Evolutionary conservation across 2,888 invertebrate species (phyloP).

Genomic region (Griposia aprilina): DNA sequence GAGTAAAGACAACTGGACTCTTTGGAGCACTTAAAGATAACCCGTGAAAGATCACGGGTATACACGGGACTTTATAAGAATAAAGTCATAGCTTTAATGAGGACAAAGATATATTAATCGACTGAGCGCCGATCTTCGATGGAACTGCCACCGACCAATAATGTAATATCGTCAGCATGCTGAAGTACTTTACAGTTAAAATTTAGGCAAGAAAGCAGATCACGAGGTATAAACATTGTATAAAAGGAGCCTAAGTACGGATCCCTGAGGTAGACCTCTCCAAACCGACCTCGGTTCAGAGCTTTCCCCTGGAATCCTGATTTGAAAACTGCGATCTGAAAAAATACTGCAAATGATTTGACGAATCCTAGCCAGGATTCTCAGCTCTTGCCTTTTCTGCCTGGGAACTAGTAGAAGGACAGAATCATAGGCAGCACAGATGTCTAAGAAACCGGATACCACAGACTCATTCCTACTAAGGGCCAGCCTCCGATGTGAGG

Average conservation of each 20-base stretch:
- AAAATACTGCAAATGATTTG: background rate
- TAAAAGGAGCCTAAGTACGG: background rate
- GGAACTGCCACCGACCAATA: background rate
- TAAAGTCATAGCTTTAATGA: background rate
- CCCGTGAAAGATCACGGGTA: too few species aligned
- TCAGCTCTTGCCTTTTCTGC: background rate
- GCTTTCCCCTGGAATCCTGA: background rate
- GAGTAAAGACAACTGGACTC: background rate
- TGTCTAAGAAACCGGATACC: background rate
- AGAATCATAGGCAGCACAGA: too few species aligned
- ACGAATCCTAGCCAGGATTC: conserved; percentile 6
- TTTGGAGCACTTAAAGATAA: background rate
- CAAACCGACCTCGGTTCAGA: background rate
- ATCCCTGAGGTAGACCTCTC: background rate
- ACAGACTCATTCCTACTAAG: background rate
- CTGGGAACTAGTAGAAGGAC: background rate
- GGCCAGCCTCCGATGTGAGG: background rate
- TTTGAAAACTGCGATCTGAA: background rate
- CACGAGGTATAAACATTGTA: background rate
- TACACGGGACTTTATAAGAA: too few species aligned
- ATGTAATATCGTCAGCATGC: background rate
- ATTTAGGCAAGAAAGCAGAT: background rate
- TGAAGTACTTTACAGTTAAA: background rate
- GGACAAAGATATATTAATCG: background rate
- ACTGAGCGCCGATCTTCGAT: background rate